Percentiles rank a stretch among this genome's conserved stretches.
These are phyloP conservation scores for Oryzias dopingdopingensis DNA, from an alignment of 2,797 vertebrate species.

Conservation along the genomic window DNA sequence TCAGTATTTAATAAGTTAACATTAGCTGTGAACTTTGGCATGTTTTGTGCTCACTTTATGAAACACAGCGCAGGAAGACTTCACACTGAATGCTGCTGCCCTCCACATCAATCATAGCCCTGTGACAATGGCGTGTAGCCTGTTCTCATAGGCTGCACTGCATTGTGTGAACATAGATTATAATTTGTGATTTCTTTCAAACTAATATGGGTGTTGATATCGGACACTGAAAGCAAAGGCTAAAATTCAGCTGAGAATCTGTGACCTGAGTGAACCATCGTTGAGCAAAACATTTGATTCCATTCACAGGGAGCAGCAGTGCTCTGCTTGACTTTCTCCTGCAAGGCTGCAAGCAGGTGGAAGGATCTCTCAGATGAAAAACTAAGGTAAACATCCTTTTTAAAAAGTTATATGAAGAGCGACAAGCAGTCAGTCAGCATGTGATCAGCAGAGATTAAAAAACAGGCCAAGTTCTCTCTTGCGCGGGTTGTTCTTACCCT, in stretches of 20 bases:
- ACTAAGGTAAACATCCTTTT: constrained; percentile 20
- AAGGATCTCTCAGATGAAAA: constrained; percentile 9
- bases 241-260: constrained; percentile 25
- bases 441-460: constrained; percentile 28
- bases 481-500: constrained; percentile 50
- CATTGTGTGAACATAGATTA: not conserved
- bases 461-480: constrained; percentile 32
- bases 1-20: no score
- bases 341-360: constrained; percentile 16
- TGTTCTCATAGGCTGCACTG: not conserved
- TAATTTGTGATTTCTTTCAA: constrained; percentile 19
- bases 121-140: not conserved
- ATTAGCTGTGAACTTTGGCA: no score
- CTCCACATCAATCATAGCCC: no score
- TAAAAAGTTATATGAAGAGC: constrained; percentile 18
- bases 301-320: constrained; percentile 24
- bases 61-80: not conserved
- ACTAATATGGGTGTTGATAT: constrained; percentile 14
- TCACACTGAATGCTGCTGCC: not conserved
- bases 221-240: constrained; percentile 11
- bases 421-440: constrained; percentile 31
- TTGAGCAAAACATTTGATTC: constrained; percentile 32
- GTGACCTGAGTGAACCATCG: constrained; percentile 24
- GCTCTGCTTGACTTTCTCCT: constrained; percentile 14
- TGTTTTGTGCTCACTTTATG: no score